These are phyloP conservation scores for Muricea muricata DNA, from an alignment of 92 coral and sea anemone species.

Conservation along the genomic window DNA sequence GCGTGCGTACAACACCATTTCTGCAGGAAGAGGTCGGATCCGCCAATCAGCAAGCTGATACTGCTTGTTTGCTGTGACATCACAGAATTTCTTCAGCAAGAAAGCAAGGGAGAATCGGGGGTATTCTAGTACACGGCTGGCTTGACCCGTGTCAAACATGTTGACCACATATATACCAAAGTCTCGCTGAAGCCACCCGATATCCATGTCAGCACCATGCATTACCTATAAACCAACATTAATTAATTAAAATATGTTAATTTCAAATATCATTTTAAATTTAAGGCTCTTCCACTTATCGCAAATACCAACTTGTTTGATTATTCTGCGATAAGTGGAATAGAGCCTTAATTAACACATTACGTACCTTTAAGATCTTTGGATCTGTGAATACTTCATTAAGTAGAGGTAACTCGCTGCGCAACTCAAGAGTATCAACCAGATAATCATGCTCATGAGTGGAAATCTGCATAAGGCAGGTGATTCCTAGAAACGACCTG, in stretches of 20 bases:
- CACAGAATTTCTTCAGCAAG: slow-evolving; percentile 91
- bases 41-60: slow-evolving; percentile 99
- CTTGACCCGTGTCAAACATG: slow-evolving; percentile 99
- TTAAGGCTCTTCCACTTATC: too few relatives aligned
- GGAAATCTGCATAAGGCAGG: slow-evolving; percentile 96
- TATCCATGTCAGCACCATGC: slow-evolving; percentile 99
- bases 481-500: slow-evolving; percentile 91
- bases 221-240: slow-evolving; percentile 65
- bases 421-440: slow-evolving; percentile 86
- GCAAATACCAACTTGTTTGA: too few relatives aligned
- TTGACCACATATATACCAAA: slow-evolving; percentile 95
- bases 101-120: slow-evolving; percentile 81
- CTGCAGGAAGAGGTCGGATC: slow-evolving; percentile 89
- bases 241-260: too few relatives aligned
- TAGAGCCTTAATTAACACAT: too few relatives aligned
- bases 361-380: slow-evolving; percentile 87
- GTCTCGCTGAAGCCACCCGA: slow-evolving; percentile 95
- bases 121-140: slow-evolving; percentile 80
- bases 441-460: slow-evolving; percentile 85
- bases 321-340: too few relatives aligned
- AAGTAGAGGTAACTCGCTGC: slow-evolving; percentile 72
- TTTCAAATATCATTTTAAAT: too few relatives aligned
- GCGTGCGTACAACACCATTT: slow-evolving; percentile 90
- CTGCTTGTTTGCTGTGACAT: slow-evolving; percentile 92
- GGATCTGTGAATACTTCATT: slow-evolving; percentile 91